These are phyloP conservation scores for Acrobasis consociella DNA, from an alignment of 2,888 invertebrate genomes.

Conservation along the genomic window DNA sequence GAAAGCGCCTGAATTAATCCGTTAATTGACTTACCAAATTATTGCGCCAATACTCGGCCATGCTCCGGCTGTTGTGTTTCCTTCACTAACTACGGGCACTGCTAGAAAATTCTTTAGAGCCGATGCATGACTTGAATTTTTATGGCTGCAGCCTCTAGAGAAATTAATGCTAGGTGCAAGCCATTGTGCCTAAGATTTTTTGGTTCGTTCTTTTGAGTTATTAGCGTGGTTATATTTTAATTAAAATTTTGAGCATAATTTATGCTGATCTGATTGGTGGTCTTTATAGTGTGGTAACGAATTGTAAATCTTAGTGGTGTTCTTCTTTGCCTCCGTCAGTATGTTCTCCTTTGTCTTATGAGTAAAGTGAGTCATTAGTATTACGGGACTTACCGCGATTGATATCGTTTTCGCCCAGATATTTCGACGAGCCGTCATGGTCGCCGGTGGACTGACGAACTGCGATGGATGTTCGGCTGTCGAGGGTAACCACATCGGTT, in stretches of 20 bases:
- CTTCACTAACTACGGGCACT: slow-evolving; percentile 62
- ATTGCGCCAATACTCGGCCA: slow-evolving; percentile 38
- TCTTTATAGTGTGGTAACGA: neutral
- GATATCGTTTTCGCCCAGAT: too few species aligned
- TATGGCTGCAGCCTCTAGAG: slow-evolving; percentile 58
- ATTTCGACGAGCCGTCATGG: too few species aligned
- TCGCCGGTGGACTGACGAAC: too few species aligned
- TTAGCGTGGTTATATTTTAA: slow-evolving; percentile 32
- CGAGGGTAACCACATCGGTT: too few species aligned
- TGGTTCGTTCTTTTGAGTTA: slow-evolving; percentile 46
- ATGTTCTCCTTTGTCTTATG: too few species aligned
- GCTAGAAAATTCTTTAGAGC: slow-evolving; percentile 49
- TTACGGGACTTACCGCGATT: too few species aligned
- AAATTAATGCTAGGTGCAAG: slow-evolving; percentile 64
- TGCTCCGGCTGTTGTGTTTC: slow-evolving; percentile 38
- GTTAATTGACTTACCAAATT: slow-evolving; percentile 30
- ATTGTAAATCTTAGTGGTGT: neutral
- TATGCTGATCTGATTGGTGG: neutral
- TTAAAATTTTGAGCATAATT: neutral
- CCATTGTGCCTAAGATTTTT: slow-evolving; percentile 59
- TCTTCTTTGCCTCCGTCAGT: too few species aligned
- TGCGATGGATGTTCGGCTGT: too few species aligned
- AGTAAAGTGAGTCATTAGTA: too few species aligned
- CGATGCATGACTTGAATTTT: slow-evolving; percentile 63
- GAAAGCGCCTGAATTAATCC: neutral